A percentile compares a stretch with the other conserved stretches of the same genome.
phyloP scores from a whole-genome alignment of 2,888 invertebrate genomes.

The Brenthis hecate region DNA sequence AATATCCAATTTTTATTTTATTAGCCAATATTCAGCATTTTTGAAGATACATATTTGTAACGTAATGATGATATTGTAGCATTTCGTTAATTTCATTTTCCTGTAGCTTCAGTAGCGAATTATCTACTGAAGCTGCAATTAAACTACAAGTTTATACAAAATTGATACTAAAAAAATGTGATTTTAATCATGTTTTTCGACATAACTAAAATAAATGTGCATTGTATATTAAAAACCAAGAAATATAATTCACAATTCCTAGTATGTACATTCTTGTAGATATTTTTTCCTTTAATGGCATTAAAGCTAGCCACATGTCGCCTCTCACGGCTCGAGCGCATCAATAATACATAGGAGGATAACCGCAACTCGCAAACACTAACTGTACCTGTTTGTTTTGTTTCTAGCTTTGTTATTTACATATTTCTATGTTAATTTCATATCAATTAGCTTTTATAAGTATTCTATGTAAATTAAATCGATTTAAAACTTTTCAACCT shows the following conservation, averaged over 20 bases:
- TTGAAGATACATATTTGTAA: too few species aligned
- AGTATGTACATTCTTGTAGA: neutral
- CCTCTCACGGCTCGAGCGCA: conserved; percentile 20
- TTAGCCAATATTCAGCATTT: too few species aligned
- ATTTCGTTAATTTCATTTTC: too few species aligned
- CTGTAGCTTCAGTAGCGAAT: too few species aligned
- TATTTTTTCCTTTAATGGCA: conserved; percentile 8
- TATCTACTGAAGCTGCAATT: too few species aligned
- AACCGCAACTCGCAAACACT: conserved; percentile 12
- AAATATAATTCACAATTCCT: neutral
- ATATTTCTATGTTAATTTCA: neutral
- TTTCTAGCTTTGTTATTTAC: conserved; percentile 1
- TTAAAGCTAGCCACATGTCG: conserved; percentile 11
- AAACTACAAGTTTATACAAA: too few species aligned
- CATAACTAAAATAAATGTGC: neutral
- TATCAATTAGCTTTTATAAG: neutral
- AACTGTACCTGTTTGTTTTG: conserved; percentile 15
- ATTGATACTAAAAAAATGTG: too few species aligned
- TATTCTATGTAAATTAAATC: neutral
- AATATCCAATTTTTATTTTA: too few species aligned
- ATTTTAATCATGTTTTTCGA: neutral
- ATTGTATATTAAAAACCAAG: neutral
- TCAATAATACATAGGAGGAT: conserved; percentile 22
- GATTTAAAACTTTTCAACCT: neutral
- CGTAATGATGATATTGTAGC: too few species aligned